phyloP scores from a whole-genome alignment of 2,113 vertebrate species.

The Corythornis vintsioides region DNA sequence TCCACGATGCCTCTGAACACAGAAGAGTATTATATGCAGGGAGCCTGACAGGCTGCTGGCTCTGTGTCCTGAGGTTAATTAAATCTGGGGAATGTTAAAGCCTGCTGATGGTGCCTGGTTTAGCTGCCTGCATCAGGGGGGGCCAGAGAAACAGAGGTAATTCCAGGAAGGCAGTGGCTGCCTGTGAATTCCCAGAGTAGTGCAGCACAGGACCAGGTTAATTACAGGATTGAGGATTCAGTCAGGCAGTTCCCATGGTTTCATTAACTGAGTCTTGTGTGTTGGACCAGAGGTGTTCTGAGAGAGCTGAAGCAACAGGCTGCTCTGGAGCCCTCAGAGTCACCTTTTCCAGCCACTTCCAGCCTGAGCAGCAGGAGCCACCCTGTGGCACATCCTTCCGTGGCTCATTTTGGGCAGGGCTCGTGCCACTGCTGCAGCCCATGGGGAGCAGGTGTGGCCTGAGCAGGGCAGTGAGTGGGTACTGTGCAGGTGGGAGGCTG shows the following conservation, averaged over 20 bases:
- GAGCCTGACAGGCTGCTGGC: background rate
- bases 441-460: background rate
- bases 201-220: background rate
- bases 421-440: background rate
- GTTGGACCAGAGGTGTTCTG: background rate
- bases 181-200: background rate
- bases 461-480: background rate
- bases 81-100: background rate
- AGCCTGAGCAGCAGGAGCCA: background rate
- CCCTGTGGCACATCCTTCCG: background rate
- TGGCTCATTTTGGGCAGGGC: background rate
- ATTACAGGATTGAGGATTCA: background rate
- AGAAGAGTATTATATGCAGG: background rate
- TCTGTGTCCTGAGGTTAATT: constrained; percentile 19
- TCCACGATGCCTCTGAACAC: background rate
- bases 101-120: background rate
- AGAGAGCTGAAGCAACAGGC: background rate
- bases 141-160: background rate
- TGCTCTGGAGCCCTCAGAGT: background rate
- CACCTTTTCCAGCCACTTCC: background rate
- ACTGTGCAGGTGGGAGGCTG: too few relatives aligned
- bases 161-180: background rate
- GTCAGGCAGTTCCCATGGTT: background rate
- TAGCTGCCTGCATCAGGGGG: background rate
- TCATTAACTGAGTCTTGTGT: background rate